A percentile compares a stretch with the other conserved stretches of the same genome.
Evolutionary conservation across 92 coral and sea anemone species (phyloP).

Genomic region (Parazoanthus swiftii): DNA sequence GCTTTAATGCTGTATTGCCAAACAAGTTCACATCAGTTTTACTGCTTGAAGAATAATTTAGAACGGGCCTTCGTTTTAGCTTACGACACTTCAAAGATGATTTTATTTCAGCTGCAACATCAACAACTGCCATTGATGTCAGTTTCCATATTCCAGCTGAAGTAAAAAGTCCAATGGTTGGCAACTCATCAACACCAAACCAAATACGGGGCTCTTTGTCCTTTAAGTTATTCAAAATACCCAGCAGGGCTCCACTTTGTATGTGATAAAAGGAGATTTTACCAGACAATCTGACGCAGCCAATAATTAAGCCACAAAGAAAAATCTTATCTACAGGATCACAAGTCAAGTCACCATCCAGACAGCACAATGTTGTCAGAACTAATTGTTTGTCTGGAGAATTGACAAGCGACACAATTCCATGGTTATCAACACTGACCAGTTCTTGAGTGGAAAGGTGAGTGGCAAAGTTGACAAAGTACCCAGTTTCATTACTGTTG

Average conservation of each 20-base stretch:
- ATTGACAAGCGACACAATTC: constrained; percentile 48
- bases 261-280: constrained; percentile 60
- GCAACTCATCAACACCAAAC: constrained; percentile 49
- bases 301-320: constrained; percentile 65
- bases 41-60: not conserved
- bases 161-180: constrained; percentile 73
- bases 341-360: constrained; percentile 18
- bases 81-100: constrained; percentile 17
- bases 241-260: constrained; percentile 72
- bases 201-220: constrained; percentile 56
- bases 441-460: constrained; percentile 84
- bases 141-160: constrained; percentile 78
- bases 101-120: constrained; percentile 61
- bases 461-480: constrained; percentile 53
- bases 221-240: constrained; percentile 53
- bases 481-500: constrained; percentile 7
- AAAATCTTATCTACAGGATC: constrained; percentile 51
- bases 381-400: constrained; percentile 62
- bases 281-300: constrained; percentile 66
- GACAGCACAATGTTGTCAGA: constrained; percentile 52
- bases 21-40: not conserved
- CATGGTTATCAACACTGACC: constrained; percentile 53
- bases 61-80: not conserved
- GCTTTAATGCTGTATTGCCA: not conserved
- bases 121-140: constrained; percentile 61